Evolutionary conservation across 2,888 invertebrate genomes (phyloP).

Genomic region (Netelia fuscicornis): DNA sequence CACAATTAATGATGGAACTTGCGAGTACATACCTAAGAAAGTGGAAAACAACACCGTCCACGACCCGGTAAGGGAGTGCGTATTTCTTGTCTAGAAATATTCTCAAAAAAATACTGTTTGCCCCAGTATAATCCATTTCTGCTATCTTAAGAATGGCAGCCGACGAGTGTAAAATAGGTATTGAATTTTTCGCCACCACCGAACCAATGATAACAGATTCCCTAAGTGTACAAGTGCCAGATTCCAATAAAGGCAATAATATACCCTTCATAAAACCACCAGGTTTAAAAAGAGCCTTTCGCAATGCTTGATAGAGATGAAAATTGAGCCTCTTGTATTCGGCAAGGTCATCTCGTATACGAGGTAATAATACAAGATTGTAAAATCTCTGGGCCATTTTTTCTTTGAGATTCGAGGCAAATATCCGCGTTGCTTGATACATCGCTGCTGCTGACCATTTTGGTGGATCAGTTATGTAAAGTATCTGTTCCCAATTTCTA

Average conservation of each 20-base stretch:
- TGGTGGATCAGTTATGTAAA: constrained; percentile 94
- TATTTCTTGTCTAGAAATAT: constrained; percentile 99
- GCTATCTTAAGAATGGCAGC: constrained; percentile 98
- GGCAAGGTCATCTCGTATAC: constrained; percentile 96
- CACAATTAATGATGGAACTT: not conserved
- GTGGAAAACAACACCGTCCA: constrained; percentile 97
- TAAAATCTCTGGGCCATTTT: constrained; percentile 98
- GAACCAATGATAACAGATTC: constrained; percentile 98
- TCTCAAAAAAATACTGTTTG: constrained; percentile 97
- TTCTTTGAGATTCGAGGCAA: constrained; percentile 98
- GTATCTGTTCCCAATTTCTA: constrained; percentile 97
- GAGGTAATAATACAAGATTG: constrained; percentile 96
- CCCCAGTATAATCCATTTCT: constrained; percentile 98
- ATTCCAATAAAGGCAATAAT: constrained; percentile 90
- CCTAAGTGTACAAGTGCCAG: constrained; percentile 96
- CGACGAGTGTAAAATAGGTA: constrained; percentile 97
- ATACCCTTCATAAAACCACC: constrained; percentile 99
- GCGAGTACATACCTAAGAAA: constrained; percentile 90
- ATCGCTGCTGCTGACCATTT: constrained; percentile 99
- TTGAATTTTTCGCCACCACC: constrained; percentile 94
- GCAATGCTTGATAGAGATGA: constrained; percentile 97
- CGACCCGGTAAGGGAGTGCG: constrained; percentile 97
- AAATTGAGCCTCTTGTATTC: constrained; percentile 98
- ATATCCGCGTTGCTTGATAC: constrained; percentile 98
- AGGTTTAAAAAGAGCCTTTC: constrained; percentile 97